These are phyloP conservation scores for Laticauda laticaudata DNA, from an alignment of 2,113 vertebrate genomes.

Conservation along the genomic window DNA sequence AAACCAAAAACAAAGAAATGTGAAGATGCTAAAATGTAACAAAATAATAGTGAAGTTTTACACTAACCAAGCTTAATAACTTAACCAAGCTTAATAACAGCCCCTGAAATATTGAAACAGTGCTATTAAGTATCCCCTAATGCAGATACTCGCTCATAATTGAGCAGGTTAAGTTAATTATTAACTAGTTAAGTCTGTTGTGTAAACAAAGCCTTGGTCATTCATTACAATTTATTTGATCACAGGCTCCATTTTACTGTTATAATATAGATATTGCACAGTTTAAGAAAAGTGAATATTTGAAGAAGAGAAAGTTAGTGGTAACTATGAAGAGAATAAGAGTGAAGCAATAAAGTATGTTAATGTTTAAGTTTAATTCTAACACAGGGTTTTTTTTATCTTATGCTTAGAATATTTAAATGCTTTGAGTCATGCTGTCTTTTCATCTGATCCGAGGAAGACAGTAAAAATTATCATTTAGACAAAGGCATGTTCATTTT, in stretches of 20 bases:
- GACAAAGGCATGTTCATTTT: neutral
- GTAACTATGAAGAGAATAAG: neutral
- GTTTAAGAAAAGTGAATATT: neutral
- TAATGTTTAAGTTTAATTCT: neutral
- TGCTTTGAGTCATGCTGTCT: neutral
- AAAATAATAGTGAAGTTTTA: neutral
- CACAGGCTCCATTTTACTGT: neutral
- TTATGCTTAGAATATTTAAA: neutral
- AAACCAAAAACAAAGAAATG: neutral
- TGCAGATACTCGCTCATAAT: neutral
- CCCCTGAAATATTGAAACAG: no score
- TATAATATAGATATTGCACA: neutral
- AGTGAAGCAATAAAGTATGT: neutral
- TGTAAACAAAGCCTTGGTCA: neutral
- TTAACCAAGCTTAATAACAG: neutral
- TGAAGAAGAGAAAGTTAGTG: neutral
- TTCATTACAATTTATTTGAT: neutral
- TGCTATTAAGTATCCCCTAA: neutral
- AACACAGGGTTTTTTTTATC: neutral
- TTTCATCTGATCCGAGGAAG: neutral
- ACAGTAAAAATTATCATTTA: neutral
- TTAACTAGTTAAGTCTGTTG: neutral
- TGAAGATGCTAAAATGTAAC: neutral
- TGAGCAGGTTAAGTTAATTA: neutral
- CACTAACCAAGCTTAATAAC: neutral